Percentiles rank a stretch among this genome's conserved stretches.
phyloP scores from a whole-genome alignment of 2,797 vertebrate species.

The Nyctalus aviator region DNA sequence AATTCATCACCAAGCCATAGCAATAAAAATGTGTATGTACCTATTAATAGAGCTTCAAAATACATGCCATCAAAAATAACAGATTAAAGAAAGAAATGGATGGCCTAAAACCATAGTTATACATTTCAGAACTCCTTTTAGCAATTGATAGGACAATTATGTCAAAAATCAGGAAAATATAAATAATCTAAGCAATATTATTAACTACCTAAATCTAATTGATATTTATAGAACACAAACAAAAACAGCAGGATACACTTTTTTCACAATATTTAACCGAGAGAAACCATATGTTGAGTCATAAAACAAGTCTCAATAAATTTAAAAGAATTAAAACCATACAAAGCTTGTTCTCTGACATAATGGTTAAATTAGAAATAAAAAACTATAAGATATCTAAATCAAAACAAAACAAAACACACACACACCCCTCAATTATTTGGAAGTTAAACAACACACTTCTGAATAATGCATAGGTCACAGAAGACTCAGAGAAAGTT shows the following conservation, averaged over 20 bases:
- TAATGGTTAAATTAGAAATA: constrained; percentile 43
- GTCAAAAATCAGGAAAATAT: constrained; percentile 24
- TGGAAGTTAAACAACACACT: constrained; percentile 3
- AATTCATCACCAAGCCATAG: not conserved
- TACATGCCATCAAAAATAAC: not conserved
- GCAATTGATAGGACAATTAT: not conserved
- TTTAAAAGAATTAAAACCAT: constrained; percentile 53
- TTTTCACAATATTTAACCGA: constrained; percentile 43
- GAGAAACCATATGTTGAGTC: constrained; percentile 17
- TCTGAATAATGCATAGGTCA: not conserved
- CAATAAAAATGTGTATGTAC: not conserved
- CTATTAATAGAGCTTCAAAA: constrained; percentile 39
- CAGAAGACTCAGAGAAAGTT: constrained; percentile 34
- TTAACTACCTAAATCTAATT: not conserved
- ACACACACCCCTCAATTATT: not conserved
- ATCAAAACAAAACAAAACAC: not conserved
- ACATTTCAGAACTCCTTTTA: not conserved
- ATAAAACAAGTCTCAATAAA: constrained; percentile 51
- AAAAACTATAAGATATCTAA: not conserved
- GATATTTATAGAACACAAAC: constrained; percentile 20
- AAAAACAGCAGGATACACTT: not conserved
- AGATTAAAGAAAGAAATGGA: not conserved
- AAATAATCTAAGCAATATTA: constrained; percentile 12
- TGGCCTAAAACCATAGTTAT: not conserved
- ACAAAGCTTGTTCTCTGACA: constrained; percentile 16